Evolutionary conservation across 2,888 invertebrate species (phyloP), one percentile per base, ranked within the genome.

Genomic region (Hydriomena furcata): DNA sequence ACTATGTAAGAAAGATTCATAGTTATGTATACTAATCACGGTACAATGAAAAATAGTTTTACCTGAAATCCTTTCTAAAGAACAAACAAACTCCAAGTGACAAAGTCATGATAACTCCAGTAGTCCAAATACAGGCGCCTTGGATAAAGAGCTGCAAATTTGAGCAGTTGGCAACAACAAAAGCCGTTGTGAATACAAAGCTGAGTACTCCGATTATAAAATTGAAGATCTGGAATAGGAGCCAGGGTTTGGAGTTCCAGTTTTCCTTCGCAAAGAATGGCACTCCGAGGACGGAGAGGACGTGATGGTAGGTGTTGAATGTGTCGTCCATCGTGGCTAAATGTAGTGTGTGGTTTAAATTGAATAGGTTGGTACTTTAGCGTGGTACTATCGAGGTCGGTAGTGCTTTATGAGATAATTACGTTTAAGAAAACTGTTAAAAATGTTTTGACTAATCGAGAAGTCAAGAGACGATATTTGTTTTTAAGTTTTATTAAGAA

Each of bases 111-210:
- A 87, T 84, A 0, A 84, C 68, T 1, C 83, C 85, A 0, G 88
- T 88, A 0, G 80, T 76, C 87, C 89, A 90, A 27, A 88, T 76
- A 47, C 84, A 83, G n/a, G 84, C 81, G 0, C 83, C 84, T 67
- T 87, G 76, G n/a, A 88, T 86, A 36, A 79, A 82, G 1, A 79
- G 40, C 0, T 75, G 53, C 0, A 82, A 55, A 44, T 90, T 65
- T 0, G 73, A 68, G 1, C 51, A 55, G 35, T 76, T 77, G 4
- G 56, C 44, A 0, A 71, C 49, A 0, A 87, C 80, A 49, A 82
- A 90, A 1, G 66, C 77, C 0, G 80, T 75, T 0, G 85, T 86
- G 30, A 84, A 85, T 10, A 84, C 47, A 36, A 86, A 82, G 7
- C 78, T 76, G 0, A 84, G 28, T 1, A 78, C 44, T 0, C 77